Percentiles rank a stretch among this genome's conserved stretches.
Evolutionary conservation across 2,113 vertebrate species (phyloP).

Genomic region (Toxostoma redivivum): DNA sequence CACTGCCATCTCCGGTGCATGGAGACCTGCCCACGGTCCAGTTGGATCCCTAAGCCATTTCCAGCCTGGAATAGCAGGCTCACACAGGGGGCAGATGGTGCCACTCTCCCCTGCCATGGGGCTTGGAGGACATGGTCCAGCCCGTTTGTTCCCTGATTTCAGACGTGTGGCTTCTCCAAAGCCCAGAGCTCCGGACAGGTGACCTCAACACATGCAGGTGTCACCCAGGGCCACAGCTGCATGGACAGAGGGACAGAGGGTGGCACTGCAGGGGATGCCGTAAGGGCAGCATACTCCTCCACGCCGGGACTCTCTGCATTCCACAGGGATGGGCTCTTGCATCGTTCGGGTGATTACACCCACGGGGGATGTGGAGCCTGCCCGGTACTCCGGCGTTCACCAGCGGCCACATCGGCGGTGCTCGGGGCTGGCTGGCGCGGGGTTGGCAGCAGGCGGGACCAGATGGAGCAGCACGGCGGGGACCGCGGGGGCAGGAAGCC

Average conservation of each 20-base stretch:
- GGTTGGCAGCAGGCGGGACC: neutral
- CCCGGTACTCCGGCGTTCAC: neutral
- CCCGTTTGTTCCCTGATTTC: neutral
- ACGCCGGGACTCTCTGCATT: fast-evolving
- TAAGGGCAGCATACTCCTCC: neutral
- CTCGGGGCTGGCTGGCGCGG: neutral
- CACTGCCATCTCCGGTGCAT: fast-evolving
- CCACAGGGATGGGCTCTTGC: neutral
- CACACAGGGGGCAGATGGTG: neutral
- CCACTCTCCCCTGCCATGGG: fast-evolving
- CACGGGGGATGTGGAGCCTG: neutral
- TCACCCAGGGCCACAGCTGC: neutral
- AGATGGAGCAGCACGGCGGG: neutral
- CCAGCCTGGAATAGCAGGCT: neutral
- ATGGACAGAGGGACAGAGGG: neutral
- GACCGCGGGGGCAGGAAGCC: neutral
- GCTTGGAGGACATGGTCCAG: fast-evolving
- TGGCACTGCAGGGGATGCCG: neutral
- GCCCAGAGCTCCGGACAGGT: neutral
- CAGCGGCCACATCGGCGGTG: fast-evolving
- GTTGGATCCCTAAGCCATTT: neutral
- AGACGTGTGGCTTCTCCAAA: fast-evolving
- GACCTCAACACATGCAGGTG: neutral
- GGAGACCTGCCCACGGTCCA: fast-evolving
- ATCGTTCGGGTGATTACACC: neutral